phyloP scores from a whole-genome alignment of 2,797 vertebrate genomes.

The Pampus argenteus region DNA sequence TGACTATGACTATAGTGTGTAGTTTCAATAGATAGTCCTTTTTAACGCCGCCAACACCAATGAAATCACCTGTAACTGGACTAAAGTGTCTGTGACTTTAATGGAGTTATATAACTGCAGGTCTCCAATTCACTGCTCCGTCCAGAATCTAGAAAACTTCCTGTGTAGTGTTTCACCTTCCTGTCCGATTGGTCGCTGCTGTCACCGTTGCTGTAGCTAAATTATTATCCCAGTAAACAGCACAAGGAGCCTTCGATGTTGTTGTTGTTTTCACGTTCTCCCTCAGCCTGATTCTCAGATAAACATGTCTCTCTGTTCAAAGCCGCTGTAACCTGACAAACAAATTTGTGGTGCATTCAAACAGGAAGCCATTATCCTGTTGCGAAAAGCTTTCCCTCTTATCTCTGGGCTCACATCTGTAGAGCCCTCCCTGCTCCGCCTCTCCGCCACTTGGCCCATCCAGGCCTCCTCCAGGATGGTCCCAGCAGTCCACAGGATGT shows the following conservation, averaged over 20 bases:
- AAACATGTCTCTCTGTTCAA: constrained; percentile 72
- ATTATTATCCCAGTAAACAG: constrained; percentile 75
- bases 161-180: constrained; percentile 80
- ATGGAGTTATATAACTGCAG: constrained; percentile 25
- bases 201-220: constrained; percentile 53
- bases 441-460: constrained; percentile 61
- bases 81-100: constrained; percentile 16
- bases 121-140: constrained; percentile 24
- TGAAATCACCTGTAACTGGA: constrained; percentile 7
- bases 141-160: constrained; percentile 70
- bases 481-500: constrained; percentile 77
- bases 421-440: constrained; percentile 53
- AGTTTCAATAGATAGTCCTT: constrained; percentile 22
- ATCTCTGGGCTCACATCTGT: constrained; percentile 83
- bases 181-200: constrained; percentile 58
- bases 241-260: constrained; percentile 54
- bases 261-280: constrained; percentile 62
- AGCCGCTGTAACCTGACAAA: constrained; percentile 70
- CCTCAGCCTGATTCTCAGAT: constrained; percentile 61
- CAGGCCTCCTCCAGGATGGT: constrained; percentile 53
- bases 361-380: constrained; percentile 86
- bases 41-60: constrained; percentile 1
- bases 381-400: constrained; percentile 70
- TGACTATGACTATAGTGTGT: constrained; percentile 9
- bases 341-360: constrained; percentile 71